Evolutionary conservation across 2,888 invertebrate genomes (phyloP).

Genomic region (Amblyjoppa proteus): DNA sequence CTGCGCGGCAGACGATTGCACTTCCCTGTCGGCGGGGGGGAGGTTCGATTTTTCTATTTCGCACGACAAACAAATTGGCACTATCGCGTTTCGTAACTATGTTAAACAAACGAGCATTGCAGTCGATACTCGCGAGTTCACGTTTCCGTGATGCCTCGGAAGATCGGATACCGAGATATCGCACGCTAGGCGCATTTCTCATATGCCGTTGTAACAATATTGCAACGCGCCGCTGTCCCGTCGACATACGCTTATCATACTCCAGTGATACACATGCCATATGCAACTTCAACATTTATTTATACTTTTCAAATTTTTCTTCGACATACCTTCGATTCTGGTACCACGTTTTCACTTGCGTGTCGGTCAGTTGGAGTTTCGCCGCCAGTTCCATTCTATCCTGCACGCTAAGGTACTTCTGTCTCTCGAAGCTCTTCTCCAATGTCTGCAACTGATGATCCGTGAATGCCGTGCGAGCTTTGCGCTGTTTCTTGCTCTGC

Average conservation of each 20-base stretch:
- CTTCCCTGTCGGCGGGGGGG: constrained; percentile 22
- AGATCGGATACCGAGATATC: constrained; percentile 25
- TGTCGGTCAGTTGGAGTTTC: constrained; percentile 97
- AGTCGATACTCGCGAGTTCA: background rate
- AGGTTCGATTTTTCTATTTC: constrained; percentile 45
- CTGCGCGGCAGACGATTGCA: constrained; percentile 42
- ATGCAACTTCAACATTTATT: background rate
- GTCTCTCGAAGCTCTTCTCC: constrained; percentile 98
- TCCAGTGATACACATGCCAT: background rate
- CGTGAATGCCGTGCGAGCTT: constrained; percentile 99
- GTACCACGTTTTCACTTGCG: constrained; percentile 99
- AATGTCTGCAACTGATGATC: constrained; percentile 98
- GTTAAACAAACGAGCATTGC: constrained; percentile 37
- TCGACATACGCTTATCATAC: background rate
- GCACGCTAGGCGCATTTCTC: background rate
- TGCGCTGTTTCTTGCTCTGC: constrained; percentile 96
- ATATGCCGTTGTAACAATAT: constrained; percentile 9
- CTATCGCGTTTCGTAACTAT: constrained; percentile 21
- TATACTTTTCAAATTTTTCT: background rate
- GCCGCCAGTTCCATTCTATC: constrained; percentile 99
- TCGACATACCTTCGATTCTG: constrained; percentile 96
- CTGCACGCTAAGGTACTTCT: constrained; percentile 98
- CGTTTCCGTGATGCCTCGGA: background rate
- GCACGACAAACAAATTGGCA: constrained; percentile 40
- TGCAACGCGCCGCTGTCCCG: background rate